Evolutionary conservation across 2,113 vertebrate genomes (phyloP).

Genomic region (Neotragus pygmaeus): DNA sequence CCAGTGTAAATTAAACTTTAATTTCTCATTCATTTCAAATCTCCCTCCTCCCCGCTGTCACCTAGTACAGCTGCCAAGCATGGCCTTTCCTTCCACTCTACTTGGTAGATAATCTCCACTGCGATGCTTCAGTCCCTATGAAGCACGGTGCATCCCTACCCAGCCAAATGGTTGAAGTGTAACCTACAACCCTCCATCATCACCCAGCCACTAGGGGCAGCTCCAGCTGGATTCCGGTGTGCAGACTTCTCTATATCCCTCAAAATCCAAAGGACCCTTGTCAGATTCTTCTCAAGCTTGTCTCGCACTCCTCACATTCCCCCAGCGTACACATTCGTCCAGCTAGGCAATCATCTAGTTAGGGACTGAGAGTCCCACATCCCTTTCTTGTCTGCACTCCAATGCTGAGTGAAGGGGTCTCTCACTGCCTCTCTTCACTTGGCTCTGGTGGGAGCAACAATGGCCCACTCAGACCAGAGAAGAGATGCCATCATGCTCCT

Average conservation of each 20-base stretch:
- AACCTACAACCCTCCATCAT: neutral
- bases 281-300: neutral
- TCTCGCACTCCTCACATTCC: neutral
- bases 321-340: neutral
- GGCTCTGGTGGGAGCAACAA: neutral
- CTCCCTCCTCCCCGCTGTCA: neutral
- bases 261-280: neutral
- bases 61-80: neutral
- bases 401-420: too few species aligned
- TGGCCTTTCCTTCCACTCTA: neutral
- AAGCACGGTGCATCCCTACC: neutral
- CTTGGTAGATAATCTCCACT: neutral
- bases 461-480: neutral
- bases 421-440: neutral
- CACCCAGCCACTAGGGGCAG: neutral
- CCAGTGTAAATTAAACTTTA: constrained; percentile 22
- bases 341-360: neutral
- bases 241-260: neutral
- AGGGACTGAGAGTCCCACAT: neutral
- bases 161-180: neutral
- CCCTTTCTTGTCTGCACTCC: neutral
- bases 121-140: neutral
- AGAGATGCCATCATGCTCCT: neutral
- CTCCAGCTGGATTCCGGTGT: neutral
- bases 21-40: neutral